Evolutionary conservation across 1,140 invertebrate genomes (phyloP).

Genomic region (Mesaphorura yosii): DNA sequence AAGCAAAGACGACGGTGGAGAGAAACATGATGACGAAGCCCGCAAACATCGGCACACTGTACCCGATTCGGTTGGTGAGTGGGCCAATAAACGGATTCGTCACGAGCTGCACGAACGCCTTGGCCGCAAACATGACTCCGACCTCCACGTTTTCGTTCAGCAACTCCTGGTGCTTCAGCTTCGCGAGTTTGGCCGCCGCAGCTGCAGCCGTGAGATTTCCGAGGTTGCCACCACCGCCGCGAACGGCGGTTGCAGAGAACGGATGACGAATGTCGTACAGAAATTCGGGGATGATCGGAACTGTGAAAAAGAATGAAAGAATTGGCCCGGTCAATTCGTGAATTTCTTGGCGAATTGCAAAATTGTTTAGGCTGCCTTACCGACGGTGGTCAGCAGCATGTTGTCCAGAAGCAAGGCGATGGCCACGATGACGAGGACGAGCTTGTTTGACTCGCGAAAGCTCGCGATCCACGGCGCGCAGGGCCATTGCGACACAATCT

Average conservation of each 20-base stretch:
- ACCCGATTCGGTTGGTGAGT: constrained; percentile 96
- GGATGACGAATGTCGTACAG: constrained; percentile 81
- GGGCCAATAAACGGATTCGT: constrained; percentile 94
- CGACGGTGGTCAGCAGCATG: constrained; percentile 95
- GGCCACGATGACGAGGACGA: constrained; percentile 94
- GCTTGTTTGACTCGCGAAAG: constrained; percentile 67
- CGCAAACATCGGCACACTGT: constrained; percentile 97
- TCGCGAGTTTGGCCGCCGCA: neutral
- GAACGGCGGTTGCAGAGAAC: too few species aligned
- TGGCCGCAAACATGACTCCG: constrained; percentile 94
- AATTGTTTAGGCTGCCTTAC: too few species aligned
- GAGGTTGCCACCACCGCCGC: too few species aligned
- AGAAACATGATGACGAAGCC: constrained; percentile 99
- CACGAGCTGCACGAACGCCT: constrained; percentile 88
- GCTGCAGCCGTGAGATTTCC: too few species aligned
- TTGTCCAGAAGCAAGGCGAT: constrained; percentile 96
- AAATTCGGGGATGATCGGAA: constrained; percentile 86
- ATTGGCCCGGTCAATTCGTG: too few species aligned
- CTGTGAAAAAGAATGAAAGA: constrained; percentile 43
- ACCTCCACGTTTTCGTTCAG: constrained; percentile 87
- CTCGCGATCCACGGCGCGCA: constrained; percentile 27
- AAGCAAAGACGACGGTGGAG: constrained; percentile 93
- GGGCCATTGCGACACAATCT: constrained; percentile 28
- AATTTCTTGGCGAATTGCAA: too few species aligned
- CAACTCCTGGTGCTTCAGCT: constrained; percentile 65